These are phyloP conservation scores for Nymphalis urticae DNA, from an alignment of 2,888 invertebrate species.

Conservation along the genomic window DNA sequence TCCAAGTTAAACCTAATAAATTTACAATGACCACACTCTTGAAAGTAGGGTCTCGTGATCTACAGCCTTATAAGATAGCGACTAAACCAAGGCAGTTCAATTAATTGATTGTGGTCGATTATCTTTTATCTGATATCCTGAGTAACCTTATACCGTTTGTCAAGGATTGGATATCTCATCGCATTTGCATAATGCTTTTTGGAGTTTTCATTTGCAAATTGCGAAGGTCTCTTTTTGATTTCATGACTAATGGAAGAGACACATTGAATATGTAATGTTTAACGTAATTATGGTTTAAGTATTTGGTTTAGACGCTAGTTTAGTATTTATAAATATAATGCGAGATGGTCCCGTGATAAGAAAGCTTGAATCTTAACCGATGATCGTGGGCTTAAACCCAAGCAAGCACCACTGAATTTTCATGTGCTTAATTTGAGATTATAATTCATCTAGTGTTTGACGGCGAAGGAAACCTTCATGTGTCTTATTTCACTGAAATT, in stretches of 20 bases:
- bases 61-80: no score
- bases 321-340: background rate
- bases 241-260: conserved; percentile 9
- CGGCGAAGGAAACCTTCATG: no score
- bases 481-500: no score
- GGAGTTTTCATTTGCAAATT: conserved; percentile 14
- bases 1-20: no score
- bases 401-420: no score
- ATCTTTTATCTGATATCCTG: conserved; percentile 6
- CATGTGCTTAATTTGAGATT: no score
- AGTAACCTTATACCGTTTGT: conserved; percentile 8
- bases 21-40: no score
- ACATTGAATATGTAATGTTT: background rate
- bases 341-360: no score
- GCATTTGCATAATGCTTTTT: conserved; percentile 21
- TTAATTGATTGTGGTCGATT: conserved; percentile 5
- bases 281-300: background rate
- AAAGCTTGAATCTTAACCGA: no score
- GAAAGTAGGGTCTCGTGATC: no score
- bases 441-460: no score
- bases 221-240: background rate
- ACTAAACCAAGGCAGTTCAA: background rate
- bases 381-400: no score
- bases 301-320: background rate
- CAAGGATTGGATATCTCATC: conserved; percentile 14